A percentile compares a stretch with the other conserved stretches of the same genome.
Evolutionary conservation across 2,797 vertebrate species (phyloP).

Genomic region (Corythornis leucogaster): DNA sequence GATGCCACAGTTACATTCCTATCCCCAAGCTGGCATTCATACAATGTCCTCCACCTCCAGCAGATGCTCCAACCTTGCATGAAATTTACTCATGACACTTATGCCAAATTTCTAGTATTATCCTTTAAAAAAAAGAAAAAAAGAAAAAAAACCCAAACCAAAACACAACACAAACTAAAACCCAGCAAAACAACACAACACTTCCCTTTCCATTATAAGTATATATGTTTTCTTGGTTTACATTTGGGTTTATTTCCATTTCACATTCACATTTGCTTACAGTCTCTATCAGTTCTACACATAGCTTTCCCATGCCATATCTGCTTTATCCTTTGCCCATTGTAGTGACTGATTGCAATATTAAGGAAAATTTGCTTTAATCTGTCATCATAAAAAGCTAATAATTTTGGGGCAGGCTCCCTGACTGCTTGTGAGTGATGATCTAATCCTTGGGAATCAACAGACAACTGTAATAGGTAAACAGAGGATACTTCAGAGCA

Average conservation of each 20-base stretch:
- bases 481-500: not conserved
- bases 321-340: not conserved
- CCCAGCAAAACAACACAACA: not conserved
- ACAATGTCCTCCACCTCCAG: not conserved
- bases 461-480: not conserved
- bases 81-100: not conserved
- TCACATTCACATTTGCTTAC: not conserved
- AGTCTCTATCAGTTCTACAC: not conserved
- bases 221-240: not conserved
- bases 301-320: not conserved
- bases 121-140: not conserved
- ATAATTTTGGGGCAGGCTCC: not conserved
- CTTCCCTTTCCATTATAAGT: not conserved
- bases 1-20: not conserved
- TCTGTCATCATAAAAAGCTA: not conserved
- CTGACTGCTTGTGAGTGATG: not conserved
- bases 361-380: constrained; percentile 1
- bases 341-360: not conserved
- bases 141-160: too few relatives aligned
- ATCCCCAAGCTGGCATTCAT: not conserved
- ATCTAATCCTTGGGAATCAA: not conserved
- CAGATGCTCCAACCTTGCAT: not conserved
- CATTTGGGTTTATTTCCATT: not conserved
- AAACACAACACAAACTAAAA: not conserved
- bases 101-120: not conserved